A percentile compares a stretch with the other conserved stretches of the same genome.
Evolutionary conservation across 1,140 invertebrate genomes (phyloP).

Genomic region (Pachypsylla venusta): DNA sequence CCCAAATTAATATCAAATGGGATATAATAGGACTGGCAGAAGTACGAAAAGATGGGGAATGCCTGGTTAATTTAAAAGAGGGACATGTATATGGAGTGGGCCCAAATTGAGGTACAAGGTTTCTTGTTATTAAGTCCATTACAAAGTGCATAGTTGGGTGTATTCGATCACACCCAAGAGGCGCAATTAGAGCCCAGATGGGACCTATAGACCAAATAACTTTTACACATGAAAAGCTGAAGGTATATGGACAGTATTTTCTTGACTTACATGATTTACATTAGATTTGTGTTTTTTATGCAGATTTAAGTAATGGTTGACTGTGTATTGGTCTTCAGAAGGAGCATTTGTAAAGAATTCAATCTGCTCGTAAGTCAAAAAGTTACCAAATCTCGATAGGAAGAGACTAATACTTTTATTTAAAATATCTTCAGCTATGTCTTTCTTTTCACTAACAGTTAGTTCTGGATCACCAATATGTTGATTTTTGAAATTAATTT

Average conservation of each 20-base stretch:
- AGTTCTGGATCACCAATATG: conserved; percentile 61
- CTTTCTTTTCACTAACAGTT: conserved; percentile 45
- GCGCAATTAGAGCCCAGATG: too few species aligned
- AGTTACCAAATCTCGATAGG: conserved; percentile 57
- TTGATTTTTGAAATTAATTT: conserved; percentile 38
- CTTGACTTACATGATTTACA: conserved; percentile 11
- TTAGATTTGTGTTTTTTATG: conserved; percentile 11
- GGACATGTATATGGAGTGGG: too few species aligned
- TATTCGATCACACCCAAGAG: too few species aligned
- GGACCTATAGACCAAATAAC: too few species aligned
- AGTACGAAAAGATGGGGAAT: too few species aligned
- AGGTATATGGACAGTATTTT: neutral
- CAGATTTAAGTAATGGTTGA: conserved; percentile 39
- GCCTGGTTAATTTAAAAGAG: too few species aligned
- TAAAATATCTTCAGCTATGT: conserved; percentile 49
- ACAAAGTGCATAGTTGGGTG: too few species aligned
- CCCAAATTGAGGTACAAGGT: too few species aligned
- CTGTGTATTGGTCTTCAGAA: conserved; percentile 37
- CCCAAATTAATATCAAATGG: too few species aligned
- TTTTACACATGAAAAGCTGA: too few species aligned
- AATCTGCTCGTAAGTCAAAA: conserved; percentile 48
- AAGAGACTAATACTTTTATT: conserved; percentile 48
- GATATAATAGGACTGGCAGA: too few species aligned
- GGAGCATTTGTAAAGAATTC: conserved; percentile 40
- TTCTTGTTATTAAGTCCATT: too few species aligned